Evolutionary conservation across 2,113 vertebrate species (phyloP).

Genomic region (Montifringilla adamsi): DNA sequence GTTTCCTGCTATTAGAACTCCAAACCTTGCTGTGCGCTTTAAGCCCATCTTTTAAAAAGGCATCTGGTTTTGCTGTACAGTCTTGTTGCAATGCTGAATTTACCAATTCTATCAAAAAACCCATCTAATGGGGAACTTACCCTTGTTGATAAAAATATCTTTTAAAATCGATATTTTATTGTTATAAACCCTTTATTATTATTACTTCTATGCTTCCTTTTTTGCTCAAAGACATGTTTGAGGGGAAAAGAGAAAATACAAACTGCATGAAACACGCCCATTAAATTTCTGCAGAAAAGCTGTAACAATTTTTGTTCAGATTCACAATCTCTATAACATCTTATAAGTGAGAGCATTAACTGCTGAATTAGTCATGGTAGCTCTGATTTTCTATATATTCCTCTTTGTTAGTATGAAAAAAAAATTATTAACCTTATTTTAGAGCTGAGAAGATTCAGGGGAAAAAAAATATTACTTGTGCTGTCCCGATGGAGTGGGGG

Average conservation of each 20-base stretch:
- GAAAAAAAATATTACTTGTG: not conserved
- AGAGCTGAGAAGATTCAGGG: not conserved
- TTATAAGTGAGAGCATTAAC: not conserved
- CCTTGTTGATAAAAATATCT: not conserved
- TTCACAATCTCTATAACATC: not conserved
- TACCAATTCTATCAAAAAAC: not conserved
- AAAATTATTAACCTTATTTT: not conserved
- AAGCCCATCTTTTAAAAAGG: not conserved
- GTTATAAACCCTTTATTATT: not conserved
- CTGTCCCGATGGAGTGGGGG: not conserved
- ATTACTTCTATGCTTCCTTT: not conserved
- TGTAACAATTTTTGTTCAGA: not conserved
- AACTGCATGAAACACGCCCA: not conserved
- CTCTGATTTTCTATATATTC: not conserved
- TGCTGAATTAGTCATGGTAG: not conserved
- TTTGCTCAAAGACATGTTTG: not conserved
- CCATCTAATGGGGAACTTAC: not conserved
- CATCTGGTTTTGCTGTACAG: not conserved
- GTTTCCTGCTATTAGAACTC: not conserved
- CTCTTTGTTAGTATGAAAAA: not conserved
- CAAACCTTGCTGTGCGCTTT: not conserved
- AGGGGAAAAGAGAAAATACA: not conserved
- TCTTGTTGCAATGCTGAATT: not conserved
- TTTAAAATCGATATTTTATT: not conserved
- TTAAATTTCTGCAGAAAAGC: not conserved